Conservation (phyloP, 2,113 vertebrate genomes). For the Gavia stellata region DNA sequence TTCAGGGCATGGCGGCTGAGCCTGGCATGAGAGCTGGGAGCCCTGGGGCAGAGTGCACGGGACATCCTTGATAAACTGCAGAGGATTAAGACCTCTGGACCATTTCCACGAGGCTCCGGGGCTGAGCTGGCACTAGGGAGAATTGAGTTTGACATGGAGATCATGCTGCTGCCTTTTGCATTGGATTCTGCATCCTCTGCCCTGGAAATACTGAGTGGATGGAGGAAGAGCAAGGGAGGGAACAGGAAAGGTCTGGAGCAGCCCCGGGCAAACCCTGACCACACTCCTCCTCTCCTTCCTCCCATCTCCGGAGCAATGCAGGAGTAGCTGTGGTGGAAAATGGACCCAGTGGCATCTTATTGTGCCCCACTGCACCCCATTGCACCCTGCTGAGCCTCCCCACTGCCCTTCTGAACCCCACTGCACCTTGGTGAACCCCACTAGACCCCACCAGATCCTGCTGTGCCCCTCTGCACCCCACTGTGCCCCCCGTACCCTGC, state of each 20-base stretch:
- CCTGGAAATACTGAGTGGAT: neutral
- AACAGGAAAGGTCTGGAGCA: neutral
- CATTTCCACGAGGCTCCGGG: conserved; percentile 3
- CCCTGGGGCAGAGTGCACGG: neutral
- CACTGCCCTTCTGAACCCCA: neutral
- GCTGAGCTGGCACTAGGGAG: neutral
- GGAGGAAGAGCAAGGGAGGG: neutral
- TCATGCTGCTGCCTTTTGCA: neutral
- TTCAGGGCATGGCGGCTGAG: neutral
- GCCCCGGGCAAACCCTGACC: neutral
- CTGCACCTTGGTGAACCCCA: neutral
- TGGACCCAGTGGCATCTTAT: accelerated
- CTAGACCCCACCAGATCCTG: neutral
- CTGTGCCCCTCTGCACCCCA: neutral
- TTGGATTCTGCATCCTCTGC: neutral
- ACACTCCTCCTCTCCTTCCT: neutral
- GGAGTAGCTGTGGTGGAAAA: neutral
- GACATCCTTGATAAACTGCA: neutral
- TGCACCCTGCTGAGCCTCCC: neutral
- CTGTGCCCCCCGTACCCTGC: neutral
- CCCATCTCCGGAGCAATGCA: accelerated
- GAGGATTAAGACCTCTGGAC: conserved; percentile 33
- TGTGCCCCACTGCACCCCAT: neutral
- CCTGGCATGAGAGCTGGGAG: neutral
- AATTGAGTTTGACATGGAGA: conserved; percentile 44